Percentiles rank a stretch among this genome's conserved stretches.
phyloP scores from a whole-genome alignment of 1,140 invertebrate genomes.

The Euschistus heros region DNA sequence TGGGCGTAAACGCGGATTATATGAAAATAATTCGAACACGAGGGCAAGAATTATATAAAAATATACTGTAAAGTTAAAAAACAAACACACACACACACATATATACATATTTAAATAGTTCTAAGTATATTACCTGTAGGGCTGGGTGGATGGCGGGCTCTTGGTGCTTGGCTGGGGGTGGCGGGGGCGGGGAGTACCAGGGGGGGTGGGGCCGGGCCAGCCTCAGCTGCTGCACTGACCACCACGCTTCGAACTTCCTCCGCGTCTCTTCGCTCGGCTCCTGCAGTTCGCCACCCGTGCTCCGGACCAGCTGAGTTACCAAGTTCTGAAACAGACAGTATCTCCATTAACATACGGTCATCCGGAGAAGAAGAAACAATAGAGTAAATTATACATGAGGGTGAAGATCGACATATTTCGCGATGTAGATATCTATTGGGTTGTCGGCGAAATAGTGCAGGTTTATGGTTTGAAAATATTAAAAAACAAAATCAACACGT shows the following conservation, averaged over 20 bases:
- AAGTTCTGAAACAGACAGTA: too few species aligned
- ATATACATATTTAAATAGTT: background rate
- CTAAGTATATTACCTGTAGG: constrained; percentile 27
- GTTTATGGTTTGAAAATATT: too few species aligned
- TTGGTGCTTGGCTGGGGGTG: constrained; percentile 19
- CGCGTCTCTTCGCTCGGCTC: constrained; percentile 27
- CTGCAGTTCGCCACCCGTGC: constrained; percentile 49
- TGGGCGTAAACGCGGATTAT: too few species aligned
- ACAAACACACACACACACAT: background rate
- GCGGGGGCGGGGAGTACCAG: constrained; percentile 28
- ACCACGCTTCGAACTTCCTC: constrained; percentile 31
- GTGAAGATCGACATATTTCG: too few species aligned
- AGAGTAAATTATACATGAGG: too few species aligned
- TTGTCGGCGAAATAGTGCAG: too few species aligned
- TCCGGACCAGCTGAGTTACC: constrained; percentile 55
- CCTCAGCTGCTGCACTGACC: constrained; percentile 28
- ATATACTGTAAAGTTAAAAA: background rate
- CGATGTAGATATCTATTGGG: too few species aligned
- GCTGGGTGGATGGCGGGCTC: constrained; percentile 30
- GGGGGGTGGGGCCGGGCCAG: constrained; percentile 23
- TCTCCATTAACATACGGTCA: too few species aligned
- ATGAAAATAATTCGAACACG: too few species aligned
- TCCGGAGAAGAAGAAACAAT: too few species aligned
- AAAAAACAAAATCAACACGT: too few species aligned
- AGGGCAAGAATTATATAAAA: too few species aligned